phyloP scores from a whole-genome alignment of 2,888 invertebrate genomes.

The Chrysina gloriosa region DNA sequence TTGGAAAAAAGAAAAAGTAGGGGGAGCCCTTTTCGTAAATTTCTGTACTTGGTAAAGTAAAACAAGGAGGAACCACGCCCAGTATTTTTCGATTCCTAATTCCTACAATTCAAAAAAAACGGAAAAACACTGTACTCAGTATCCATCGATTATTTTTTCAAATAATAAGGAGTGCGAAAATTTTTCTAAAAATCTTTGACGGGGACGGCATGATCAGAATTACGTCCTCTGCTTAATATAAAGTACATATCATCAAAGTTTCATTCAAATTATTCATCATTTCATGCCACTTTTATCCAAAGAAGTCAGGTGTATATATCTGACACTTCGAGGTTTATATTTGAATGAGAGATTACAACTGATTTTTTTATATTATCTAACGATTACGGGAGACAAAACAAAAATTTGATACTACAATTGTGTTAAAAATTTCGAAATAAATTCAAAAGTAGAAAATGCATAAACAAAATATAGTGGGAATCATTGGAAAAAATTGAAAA shows the following conservation, averaged over 20 bases:
- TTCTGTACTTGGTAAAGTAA: too few relatives aligned
- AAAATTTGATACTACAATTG: neutral
- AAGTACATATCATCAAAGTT: slow-evolving; percentile 19
- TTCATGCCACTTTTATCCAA: neutral
- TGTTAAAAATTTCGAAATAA: neutral
- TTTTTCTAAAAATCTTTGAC: too few relatives aligned
- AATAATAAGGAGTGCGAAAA: too few relatives aligned
- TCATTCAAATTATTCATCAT: slow-evolving; percentile 38
- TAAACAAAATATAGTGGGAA: too few relatives aligned
- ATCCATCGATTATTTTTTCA: too few relatives aligned
- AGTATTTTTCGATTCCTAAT: too few relatives aligned
- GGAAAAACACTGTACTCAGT: too few relatives aligned
- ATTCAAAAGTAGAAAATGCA: neutral
- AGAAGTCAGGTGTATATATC: neutral
- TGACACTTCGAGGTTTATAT: neutral
- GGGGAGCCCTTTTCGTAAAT: too few relatives aligned
- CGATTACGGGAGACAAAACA: neutral
- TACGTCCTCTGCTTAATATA: slow-evolving; percentile 43
- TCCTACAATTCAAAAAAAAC: too few relatives aligned
- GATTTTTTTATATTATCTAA: neutral
- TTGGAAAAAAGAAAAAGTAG: too few relatives aligned
- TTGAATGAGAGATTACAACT: neutral
- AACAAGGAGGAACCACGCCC: too few relatives aligned
- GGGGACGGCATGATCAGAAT: slow-evolving; percentile 49
- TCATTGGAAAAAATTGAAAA: too few relatives aligned